Percentiles rank a stretch among this genome's conserved stretches.
Evolutionary conservation across 2,888 invertebrate species (phyloP).

Genomic region (Drosophila anomelani): DNA sequence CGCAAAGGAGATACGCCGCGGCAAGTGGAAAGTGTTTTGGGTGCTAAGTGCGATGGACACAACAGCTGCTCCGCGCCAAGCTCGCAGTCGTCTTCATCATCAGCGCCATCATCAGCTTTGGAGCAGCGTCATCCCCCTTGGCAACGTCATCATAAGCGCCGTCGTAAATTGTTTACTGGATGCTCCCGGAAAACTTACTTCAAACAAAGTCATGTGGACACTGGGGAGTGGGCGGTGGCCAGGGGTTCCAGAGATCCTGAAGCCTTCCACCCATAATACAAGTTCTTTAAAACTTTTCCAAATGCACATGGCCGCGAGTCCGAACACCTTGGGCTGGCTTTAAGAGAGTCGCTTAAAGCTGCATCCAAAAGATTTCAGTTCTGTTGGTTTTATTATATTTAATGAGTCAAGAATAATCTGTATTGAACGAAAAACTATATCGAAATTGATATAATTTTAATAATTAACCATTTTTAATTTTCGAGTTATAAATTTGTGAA

Average conservation of each 20-base stretch:
- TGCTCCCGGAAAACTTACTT: slow-evolving; percentile 75
- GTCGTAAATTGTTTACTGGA: slow-evolving; percentile 80
- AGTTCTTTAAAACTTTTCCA: slow-evolving; percentile 76
- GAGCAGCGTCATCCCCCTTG: slow-evolving; percentile 54
- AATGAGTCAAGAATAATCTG: too few relatives aligned
- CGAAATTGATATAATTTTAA: not conserved
- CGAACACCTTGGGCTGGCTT: slow-evolving; percentile 23
- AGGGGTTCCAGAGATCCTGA: slow-evolving; percentile 52
- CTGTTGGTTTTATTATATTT: not conserved
- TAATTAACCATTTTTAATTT: not conserved
- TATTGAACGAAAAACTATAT: too few relatives aligned
- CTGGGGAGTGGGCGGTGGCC: slow-evolving; percentile 47
- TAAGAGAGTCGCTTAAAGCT: not conserved
- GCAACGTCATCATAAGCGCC: slow-evolving; percentile 76
- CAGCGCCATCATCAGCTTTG: slow-evolving; percentile 29
- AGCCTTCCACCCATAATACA: slow-evolving; percentile 59
- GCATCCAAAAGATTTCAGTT: not conserved
- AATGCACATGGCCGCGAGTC: slow-evolving; percentile 34
- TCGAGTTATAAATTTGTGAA: not conserved
- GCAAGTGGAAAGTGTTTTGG: slow-evolving; percentile 52
- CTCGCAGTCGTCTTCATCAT: slow-evolving; percentile 31
- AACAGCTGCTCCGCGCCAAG: slow-evolving; percentile 21
- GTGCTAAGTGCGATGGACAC: slow-evolving; percentile 71
- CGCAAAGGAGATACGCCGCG: slow-evolving; percentile 39
- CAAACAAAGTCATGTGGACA: slow-evolving; percentile 78